Evolutionary conservation across 2,113 vertebrate genomes (phyloP).

Genomic region (Thymallus thymallus): DNA sequence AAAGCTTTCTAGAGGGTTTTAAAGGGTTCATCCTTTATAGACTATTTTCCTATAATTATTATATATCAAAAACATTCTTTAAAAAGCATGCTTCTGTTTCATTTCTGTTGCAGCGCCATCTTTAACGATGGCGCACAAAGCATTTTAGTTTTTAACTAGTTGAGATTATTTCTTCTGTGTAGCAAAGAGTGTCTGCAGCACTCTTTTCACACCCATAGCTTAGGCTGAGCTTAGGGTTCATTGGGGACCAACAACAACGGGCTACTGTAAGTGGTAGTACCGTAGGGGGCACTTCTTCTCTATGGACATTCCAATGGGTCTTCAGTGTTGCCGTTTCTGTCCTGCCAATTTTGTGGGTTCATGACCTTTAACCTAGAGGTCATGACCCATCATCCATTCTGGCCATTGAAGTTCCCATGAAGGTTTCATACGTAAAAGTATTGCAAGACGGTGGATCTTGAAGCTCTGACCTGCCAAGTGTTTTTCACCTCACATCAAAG

Average conservation of each 20-base stretch:
- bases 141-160: slow-evolving; percentile 63
- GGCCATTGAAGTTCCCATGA: slow-evolving; percentile 30
- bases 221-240: slow-evolving; percentile 33
- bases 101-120: slow-evolving; percentile 71
- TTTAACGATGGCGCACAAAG: slow-evolving; percentile 58
- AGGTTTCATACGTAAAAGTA: slow-evolving; percentile 22
- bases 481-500: slow-evolving; percentile 55
- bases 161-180: slow-evolving; percentile 55
- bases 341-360: slow-evolving; percentile 23
- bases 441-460: slow-evolving; percentile 41
- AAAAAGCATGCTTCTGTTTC: slow-evolving; percentile 75
- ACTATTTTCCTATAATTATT: slow-evolving; percentile 79
- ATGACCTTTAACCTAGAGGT: background rate
- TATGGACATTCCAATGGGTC: slow-evolving; percentile 42
- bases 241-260: background rate
- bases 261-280: slow-evolving; percentile 30
- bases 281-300: slow-evolving; percentile 52
- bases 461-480: slow-evolving; percentile 39
- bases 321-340: slow-evolving; percentile 47
- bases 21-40: slow-evolving; percentile 74
- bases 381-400: background rate
- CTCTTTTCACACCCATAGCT: slow-evolving; percentile 22
- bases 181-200: slow-evolving; percentile 32
- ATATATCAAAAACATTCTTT: slow-evolving; percentile 75
- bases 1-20: slow-evolving; percentile 76